Conservation (phyloP, 2,797 vertebrate genomes). For the Anas acuta region DNA sequence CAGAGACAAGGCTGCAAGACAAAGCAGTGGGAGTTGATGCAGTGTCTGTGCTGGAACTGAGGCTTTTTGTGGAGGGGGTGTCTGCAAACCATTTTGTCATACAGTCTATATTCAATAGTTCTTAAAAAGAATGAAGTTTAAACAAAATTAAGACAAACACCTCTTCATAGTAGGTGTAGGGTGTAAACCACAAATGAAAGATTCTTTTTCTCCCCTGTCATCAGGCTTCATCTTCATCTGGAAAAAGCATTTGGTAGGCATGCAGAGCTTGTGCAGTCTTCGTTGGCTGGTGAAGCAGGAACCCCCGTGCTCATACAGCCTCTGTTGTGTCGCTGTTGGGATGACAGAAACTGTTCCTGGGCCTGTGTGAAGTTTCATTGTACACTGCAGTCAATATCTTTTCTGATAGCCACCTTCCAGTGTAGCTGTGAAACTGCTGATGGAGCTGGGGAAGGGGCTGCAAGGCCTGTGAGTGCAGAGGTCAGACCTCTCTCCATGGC, state of each 20-base stretch:
- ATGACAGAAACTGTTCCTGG: neutral
- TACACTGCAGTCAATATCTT: neutral
- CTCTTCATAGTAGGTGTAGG: neutral
- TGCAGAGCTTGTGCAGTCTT: neutral
- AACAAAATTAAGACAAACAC: neutral
- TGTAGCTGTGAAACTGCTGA: neutral
- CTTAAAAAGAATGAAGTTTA: neutral
- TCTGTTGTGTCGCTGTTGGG: neutral
- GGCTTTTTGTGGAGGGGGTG: neutral
- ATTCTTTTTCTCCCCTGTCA: neutral
- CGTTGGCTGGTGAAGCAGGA: neutral
- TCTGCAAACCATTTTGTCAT: neutral
- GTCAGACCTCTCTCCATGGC: accelerated
- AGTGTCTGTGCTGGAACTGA: neutral
- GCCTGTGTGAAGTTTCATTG: neutral
- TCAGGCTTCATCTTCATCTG: neutral
- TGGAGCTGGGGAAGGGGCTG: neutral
- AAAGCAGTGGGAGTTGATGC: neutral
- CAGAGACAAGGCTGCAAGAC: neutral
- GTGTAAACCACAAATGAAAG: neutral
- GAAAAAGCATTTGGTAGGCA: neutral
- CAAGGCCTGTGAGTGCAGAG: neutral
- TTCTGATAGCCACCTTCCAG: neutral
- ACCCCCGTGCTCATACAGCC: neutral
- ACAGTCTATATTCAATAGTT: neutral